Evolutionary conservation across 2,888 invertebrate species (phyloP).

Genomic region (Apamea epomidion): DNA sequence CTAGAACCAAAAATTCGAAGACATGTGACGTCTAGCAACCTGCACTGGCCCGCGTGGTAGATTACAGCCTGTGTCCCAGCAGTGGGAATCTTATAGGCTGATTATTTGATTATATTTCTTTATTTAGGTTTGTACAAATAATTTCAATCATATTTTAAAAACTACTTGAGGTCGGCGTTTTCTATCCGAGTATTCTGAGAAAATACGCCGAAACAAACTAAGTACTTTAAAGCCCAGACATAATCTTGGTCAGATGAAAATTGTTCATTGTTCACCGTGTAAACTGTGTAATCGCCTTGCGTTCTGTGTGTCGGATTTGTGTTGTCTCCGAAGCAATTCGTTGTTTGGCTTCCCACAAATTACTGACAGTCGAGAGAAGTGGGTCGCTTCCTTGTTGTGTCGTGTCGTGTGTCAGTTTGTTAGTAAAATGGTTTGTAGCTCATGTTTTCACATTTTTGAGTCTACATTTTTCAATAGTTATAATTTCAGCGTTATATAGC

Average conservation of each 20-base stretch:
- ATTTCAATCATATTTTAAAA: neutral
- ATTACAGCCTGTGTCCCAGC: too few relatives aligned
- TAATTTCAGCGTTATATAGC: neutral
- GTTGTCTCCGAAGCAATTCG: constrained; percentile 15
- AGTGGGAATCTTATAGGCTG: too few relatives aligned
- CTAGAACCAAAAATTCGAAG: too few relatives aligned
- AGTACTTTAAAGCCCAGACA: neutral
- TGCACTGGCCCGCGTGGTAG: too few relatives aligned
- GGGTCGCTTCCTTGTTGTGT: constrained; percentile 14
- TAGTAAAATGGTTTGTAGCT: neutral
- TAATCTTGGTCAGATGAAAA: neutral
- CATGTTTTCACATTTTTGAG: neutral
- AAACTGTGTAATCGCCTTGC: neutral
- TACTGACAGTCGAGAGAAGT: constrained; percentile 18
- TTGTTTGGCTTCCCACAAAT: constrained; percentile 40
- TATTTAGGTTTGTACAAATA: neutral
- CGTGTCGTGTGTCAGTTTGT: neutral
- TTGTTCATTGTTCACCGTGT: too few relatives aligned
- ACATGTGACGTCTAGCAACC: too few relatives aligned
- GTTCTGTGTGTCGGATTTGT: neutral
- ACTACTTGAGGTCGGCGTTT: neutral
- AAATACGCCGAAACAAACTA: neutral
- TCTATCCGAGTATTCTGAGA: neutral
- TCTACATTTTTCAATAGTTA: neutral
- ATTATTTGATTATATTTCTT: too few relatives aligned